Evolutionary conservation across 2,888 invertebrate genomes (phyloP), one percentile per base, ranked within the genome.

Genomic region (Neelides folsomi): DNA sequence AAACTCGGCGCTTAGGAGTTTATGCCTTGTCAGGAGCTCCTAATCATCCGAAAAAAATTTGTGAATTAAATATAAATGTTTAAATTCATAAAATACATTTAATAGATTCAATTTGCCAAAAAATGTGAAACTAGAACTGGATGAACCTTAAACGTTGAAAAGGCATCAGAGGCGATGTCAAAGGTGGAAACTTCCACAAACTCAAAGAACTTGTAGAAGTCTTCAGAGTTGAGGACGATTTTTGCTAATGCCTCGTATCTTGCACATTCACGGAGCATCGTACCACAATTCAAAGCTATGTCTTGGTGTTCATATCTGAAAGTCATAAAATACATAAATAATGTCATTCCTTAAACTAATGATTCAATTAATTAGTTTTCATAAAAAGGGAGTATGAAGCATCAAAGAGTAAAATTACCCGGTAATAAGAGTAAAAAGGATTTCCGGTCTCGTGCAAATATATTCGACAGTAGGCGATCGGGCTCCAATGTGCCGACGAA

Each of bases 101-200:
- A n/a, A n/a, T n/a, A 41, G 35, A 39, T 27, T 27, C 20, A 12
- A 37, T 39, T 47, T 15, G 36, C n/a, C 13, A 35, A 47, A 16
- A 50, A n/a, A n/a, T 47, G 37, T 12, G 3, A n/a, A 16, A 34
- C 3, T 45, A n/a, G n/a, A 39, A 15, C 9, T 20, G 18, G 12
- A 18, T n/a, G 34, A 40, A 92, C 94, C 84, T 99, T 99, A 79
- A 99, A 98, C 66, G 98, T 98, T 71, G 97, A 93, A 78, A 99
- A 99, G 75, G 98, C 98, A 83, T 99, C 98, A 65, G 97, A 97
- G 71, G 98, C 98, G 71, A 99, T 97, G 79, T 99, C 98, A 79
- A 99, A 99, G 65, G 97, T 97, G 66, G 97, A 95, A 66, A 97
- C 92, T 78, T 99, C 98, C 68, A 99, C 97, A 73, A 97, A 99